These are phyloP conservation scores for Indicator maculatus DNA, from an alignment of 2,113 vertebrate species.

Conservation along the genomic window DNA sequence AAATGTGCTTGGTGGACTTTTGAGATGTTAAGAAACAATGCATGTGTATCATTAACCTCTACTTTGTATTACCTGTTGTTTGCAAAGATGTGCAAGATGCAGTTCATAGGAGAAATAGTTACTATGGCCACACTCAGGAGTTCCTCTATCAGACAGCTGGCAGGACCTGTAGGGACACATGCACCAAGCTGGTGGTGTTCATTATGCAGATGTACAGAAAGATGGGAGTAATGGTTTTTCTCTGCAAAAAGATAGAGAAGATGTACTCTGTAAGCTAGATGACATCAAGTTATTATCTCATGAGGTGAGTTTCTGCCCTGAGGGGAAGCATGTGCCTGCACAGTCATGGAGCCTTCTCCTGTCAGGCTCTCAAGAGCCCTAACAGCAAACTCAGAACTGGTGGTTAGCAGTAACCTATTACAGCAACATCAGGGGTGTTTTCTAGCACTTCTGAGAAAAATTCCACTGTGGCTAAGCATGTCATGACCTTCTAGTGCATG, in stretches of 20 bases:
- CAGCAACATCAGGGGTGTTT: neutral
- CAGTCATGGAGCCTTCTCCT: neutral
- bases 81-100: conserved; percentile 89
- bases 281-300: conserved; percentile 86
- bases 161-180: conserved; percentile 90
- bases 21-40: neutral
- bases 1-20: neutral
- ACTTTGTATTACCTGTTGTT: conserved; percentile 66
- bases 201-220: conserved; percentile 85
- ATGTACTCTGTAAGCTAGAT: conserved; percentile 83
- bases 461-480: neutral
- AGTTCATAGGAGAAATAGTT: conserved; percentile 88
- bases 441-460: neutral
- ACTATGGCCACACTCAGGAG: conserved; percentile 80
- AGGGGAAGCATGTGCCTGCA: neutral
- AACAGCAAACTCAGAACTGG: neutral
- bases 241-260: conserved; percentile 88
- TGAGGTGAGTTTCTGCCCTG: conserved; percentile 75
- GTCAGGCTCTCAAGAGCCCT: neutral
- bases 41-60: neutral
- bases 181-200: conserved; percentile 87
- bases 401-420: neutral
- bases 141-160: conserved; percentile 88
- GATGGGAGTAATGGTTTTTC: conserved; percentile 87
- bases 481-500: too few relatives aligned